These are phyloP conservation scores for Apodemus speciosus DNA, from an alignment of 2,113 vertebrate species.

Conservation along the genomic window DNA sequence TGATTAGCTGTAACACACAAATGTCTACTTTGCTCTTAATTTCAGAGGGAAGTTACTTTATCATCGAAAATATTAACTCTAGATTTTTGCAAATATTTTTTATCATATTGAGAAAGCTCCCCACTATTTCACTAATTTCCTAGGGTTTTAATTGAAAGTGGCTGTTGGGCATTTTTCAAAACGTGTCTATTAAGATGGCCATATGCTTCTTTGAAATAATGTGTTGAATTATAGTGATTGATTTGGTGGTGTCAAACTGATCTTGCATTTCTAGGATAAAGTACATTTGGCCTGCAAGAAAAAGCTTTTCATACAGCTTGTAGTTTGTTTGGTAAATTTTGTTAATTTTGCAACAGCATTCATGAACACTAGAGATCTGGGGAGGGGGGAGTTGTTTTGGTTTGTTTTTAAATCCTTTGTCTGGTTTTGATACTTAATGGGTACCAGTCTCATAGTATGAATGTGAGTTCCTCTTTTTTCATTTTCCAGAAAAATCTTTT, in stretches of 20 bases:
- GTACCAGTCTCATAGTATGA: neutral
- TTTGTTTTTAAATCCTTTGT: slow-evolving; percentile 40
- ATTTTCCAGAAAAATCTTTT: slow-evolving; percentile 11
- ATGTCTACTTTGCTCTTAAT: neutral
- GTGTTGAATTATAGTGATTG: slow-evolving; percentile 24
- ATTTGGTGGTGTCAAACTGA: neutral
- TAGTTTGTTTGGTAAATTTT: slow-evolving; percentile 20
- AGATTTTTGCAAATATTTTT: neutral
- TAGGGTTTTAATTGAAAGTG: neutral
- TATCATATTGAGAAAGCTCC: neutral
- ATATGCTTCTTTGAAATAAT: neutral
- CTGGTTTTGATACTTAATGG: neutral
- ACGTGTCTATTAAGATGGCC: neutral
- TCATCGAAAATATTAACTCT: neutral
- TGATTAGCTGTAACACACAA: neutral
- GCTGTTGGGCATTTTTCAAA: neutral
- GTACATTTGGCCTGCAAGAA: neutral
- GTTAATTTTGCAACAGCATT: slow-evolving; percentile 3
- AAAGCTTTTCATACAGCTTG: neutral
- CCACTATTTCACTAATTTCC: neutral
- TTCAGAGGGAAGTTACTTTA: neutral
- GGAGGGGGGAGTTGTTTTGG: neutral
- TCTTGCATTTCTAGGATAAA: slow-evolving; percentile 20
- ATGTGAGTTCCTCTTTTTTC: neutral
- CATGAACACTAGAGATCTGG: neutral